Base-by-base conservation (phyloP, 2,113 vertebrate species). In the Lasiurus borealis region DNA sequence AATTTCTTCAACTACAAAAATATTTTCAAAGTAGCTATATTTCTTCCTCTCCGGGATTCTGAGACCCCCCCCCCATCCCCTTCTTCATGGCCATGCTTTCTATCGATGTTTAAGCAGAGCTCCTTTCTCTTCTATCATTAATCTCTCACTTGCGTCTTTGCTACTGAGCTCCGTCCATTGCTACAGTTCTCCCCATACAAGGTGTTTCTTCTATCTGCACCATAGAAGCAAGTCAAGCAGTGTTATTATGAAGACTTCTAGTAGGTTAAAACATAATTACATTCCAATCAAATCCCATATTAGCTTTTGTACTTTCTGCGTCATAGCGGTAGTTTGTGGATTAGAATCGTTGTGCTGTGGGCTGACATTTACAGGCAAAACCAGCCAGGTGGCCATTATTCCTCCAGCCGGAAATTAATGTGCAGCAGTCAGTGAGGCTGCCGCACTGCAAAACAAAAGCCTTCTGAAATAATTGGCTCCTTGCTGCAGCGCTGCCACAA, bases 381-480 rank as follows among this genome's bases (percentile, higher is more conserved):
- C 69, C 80, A 96, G 73, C 50, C 84, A 85, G 80, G 94, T 91
- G 84, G 78, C 36, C 83, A 95, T 97, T 97, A 94, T 82, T 72
- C 72, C 84, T 77, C 69, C 31, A 87, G 66, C 71, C 66, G 89
- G 68, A 76, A 96, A 96, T 97, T 94, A 77, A 96, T 90, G 94
- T 93, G 75, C 86, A 96, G 89, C 59, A 97, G 97, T 96, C 94
- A 92, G 88, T 1, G 7, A 96, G 88, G 34, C 54, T 46, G 29
- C 72, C 80, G 96, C 82, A 89, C 89, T 93, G 80, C 76, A 96
- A 97, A 97, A 95, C 93, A 96, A 94, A 96, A 97, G 29, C 40
- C 88, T 96, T 96, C 91, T 69, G 44, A 97, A 97, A 97, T 97
- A 97, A 97, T 97, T 97, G 97, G 96, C 93, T 96, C 93, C 93